These are phyloP conservation scores for Cladorhizidae sp. DNA, from an alignment of 37 sponge, comb jelly and placozoan genomes.

Conservation along the genomic window DNA sequence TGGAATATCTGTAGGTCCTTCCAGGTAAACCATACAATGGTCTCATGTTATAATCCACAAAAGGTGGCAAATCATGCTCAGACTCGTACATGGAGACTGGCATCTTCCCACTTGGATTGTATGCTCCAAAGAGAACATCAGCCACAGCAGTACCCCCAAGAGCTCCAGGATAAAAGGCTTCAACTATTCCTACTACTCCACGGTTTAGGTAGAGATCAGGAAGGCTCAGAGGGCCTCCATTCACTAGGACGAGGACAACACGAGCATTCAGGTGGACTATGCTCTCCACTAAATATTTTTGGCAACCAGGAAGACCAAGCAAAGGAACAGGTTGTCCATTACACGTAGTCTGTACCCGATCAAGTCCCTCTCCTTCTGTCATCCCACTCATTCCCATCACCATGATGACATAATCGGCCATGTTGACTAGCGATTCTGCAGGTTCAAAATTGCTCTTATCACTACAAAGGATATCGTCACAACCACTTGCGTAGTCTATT, in stretches of 20 bases:
- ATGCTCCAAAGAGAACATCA: conserved; percentile 53
- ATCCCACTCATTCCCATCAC: conserved; percentile 63
- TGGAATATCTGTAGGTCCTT: conserved; percentile 61
- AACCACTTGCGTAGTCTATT: conserved; percentile 38
- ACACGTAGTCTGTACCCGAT: conserved; percentile 38
- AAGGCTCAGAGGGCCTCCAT: conserved; percentile 53
- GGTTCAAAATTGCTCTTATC: conserved; percentile 28
- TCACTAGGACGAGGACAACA: conserved; percentile 27
- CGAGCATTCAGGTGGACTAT: neutral
- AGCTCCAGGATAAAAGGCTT: conserved; percentile 72
- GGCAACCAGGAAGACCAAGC: neutral
- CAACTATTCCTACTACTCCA: conserved; percentile 41
- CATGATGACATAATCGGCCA: conserved; percentile 58
- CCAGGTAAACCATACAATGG: conserved; percentile 23
- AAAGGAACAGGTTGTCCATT: neutral
- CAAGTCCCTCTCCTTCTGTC: conserved; percentile 61
- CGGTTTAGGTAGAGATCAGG: neutral
- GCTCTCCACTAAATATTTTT: conserved; percentile 20
- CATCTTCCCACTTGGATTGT: conserved; percentile 64
- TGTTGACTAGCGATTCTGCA: conserved; percentile 20
- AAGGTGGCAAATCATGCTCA: conserved; percentile 16
- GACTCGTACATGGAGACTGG: conserved; percentile 34
- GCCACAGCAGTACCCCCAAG: conserved; percentile 61
- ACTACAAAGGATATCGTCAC: conserved; percentile 13
- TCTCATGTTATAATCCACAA: conserved; percentile 45